These are phyloP conservation scores for Cyclina sinensis DNA, from an alignment of 1,140 invertebrate genomes.

Conservation along the genomic window DNA sequence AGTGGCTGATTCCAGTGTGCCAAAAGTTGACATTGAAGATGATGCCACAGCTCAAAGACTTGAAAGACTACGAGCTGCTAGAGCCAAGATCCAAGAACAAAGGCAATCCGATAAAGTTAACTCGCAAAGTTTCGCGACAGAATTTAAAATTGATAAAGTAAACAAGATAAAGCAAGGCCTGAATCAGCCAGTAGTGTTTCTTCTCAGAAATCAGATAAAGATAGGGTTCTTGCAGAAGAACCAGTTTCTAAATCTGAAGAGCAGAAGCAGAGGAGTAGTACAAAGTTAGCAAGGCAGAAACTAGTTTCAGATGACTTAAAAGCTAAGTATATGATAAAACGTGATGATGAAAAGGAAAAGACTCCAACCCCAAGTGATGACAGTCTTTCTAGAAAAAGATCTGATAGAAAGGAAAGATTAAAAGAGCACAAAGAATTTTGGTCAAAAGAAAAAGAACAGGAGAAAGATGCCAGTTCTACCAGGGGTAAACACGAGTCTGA, in stretches of 20 bases:
- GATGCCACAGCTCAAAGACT: conserved; percentile 54
- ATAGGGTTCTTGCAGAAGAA: background rate
- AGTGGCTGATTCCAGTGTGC: background rate
- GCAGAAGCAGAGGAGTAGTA: conserved; percentile 31
- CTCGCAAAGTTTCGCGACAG: conserved; percentile 52
- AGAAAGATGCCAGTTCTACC: background rate
- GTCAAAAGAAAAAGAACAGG: conserved; percentile 27
- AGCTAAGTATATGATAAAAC: conserved; percentile 57
- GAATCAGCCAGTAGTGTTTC: conserved; percentile 16
- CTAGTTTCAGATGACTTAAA: conserved; percentile 56
- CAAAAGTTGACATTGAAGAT: conserved; percentile 26
- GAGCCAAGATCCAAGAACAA: conserved; percentile 55
- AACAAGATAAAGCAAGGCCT: conserved; percentile 9
- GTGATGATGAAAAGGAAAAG: conserved; percentile 48
- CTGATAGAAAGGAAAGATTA: conserved; percentile 23
- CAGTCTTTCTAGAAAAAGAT: conserved; percentile 11
- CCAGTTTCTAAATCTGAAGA: conserved; percentile 35
- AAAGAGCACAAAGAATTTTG: conserved; percentile 37
- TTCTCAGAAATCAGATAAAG: conserved; percentile 13
- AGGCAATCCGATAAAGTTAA: conserved; percentile 21
- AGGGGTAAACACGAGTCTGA: conserved; percentile 5
- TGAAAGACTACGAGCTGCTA: conserved; percentile 50
- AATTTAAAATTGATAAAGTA: conserved; percentile 43
- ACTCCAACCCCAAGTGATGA: background rate
- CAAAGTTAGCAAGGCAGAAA: conserved; percentile 50